phyloP scores from a whole-genome alignment of 2,113 vertebrate species.

The Amblyornis subalaris region DNA sequence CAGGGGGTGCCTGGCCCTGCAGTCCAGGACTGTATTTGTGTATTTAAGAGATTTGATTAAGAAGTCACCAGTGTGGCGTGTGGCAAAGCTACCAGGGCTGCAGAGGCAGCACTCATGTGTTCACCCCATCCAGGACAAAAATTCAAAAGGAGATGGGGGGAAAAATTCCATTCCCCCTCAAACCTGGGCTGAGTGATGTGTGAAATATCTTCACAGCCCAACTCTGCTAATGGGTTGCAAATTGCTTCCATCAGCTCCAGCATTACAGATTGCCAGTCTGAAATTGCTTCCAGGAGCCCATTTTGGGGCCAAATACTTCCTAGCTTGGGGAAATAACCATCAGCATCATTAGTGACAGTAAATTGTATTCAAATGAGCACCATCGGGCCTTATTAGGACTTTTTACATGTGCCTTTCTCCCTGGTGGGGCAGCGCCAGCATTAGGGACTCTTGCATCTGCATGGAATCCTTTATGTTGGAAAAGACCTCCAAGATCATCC shows the following conservation, averaged over 20 bases:
- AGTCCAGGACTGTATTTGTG: fast-evolving
- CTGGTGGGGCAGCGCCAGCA: neutral
- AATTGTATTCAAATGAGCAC: slow-evolving; percentile 6
- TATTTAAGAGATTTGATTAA: neutral
- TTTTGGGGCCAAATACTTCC: slow-evolving; percentile 53
- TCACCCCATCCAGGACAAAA: neutral
- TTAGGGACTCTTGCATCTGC: fast-evolving
- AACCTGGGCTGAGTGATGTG: slow-evolving; percentile 8
- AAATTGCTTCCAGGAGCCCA: slow-evolving; percentile 48
- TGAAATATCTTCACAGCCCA: slow-evolving; percentile 22
- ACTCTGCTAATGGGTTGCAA: slow-evolving; percentile 61
- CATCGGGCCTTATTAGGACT: neutral
- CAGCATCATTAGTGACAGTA: neutral
- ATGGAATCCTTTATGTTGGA: neutral
- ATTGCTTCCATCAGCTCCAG: slow-evolving; percentile 72
- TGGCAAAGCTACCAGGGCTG: neutral
- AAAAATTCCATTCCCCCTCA: neutral
- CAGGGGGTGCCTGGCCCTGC: neutral
- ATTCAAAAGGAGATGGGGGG: no score
- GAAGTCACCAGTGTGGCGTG: fast-evolving
- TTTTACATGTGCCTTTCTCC: fast-evolving
- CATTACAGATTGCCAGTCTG: slow-evolving; percentile 37
- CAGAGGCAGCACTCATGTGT: fast-evolving
- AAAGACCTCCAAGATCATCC: neutral
- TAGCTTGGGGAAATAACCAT: slow-evolving; percentile 35